Conservation (phyloP, 2,113 vertebrate species). For the Tachysurus vachellii region DNA sequence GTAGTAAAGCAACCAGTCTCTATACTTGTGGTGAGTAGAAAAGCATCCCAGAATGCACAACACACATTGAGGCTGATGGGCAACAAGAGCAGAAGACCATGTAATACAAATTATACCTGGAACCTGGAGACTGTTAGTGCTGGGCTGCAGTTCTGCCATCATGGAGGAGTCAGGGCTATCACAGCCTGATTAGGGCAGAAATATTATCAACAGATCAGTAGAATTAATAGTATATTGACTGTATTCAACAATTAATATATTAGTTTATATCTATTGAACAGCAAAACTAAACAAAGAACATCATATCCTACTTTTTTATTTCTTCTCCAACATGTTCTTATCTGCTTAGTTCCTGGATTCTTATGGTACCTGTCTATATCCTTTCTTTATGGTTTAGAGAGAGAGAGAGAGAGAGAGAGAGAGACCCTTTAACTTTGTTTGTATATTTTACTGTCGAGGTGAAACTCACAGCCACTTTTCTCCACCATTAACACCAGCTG, state of each 20-base stretch:
- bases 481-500: slow-evolving; percentile 9
- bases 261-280: neutral
- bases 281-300: neutral
- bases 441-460: neutral
- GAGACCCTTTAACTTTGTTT: neutral
- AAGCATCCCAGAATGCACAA: neutral
- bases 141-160: slow-evolving; percentile 72
- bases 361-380: too few relatives aligned
- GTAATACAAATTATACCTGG: slow-evolving; percentile 57
- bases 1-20: neutral
- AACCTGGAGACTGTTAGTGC: slow-evolving; percentile 64
- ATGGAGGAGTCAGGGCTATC: slow-evolving; percentile 63
- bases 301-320: neutral
- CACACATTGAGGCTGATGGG: neutral
- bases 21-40: neutral
- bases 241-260: neutral
- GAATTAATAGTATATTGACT: neutral
- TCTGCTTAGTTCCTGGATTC: too few relatives aligned
- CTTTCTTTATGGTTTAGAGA: neutral
- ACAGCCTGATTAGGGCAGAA: slow-evolving; percentile 43
- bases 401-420: neutral
- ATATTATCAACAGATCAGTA: neutral
- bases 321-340: neutral
- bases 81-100: neutral
- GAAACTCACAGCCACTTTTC: slow-evolving; percentile 8